Percentiles rank a stretch among this genome's conserved stretches.
phyloP scores from a whole-genome alignment of 2,888 invertebrate species.

The Auanema freiburgensis region DNA sequence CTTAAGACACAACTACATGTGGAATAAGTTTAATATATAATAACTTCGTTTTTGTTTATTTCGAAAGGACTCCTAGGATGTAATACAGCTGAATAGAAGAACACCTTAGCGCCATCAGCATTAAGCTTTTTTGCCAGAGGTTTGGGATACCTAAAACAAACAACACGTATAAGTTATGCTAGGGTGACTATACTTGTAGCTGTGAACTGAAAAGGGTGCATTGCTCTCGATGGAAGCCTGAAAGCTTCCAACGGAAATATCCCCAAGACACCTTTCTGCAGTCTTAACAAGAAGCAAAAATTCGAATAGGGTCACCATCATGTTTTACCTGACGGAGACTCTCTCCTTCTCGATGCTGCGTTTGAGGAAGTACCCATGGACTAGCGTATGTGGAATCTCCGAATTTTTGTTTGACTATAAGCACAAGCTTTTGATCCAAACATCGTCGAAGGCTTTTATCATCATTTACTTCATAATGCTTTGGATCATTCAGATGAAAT shows the following conservation, averaged over 20 bases:
- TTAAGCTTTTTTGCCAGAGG: conserved; percentile 28
- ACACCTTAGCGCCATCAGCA: conserved; percentile 45
- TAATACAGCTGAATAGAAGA: conserved; percentile 43
- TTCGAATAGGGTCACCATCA: neutral
- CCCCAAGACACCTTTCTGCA: conserved; percentile 49
- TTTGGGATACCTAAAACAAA: conserved; percentile 31
- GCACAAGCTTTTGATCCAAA: conserved; percentile 48
- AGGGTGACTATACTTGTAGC: conserved; percentile 32
- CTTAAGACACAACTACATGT: conserved; percentile 16
- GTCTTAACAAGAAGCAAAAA: conserved; percentile 38
- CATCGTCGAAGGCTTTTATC: conserved; percentile 32
- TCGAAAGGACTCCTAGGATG: conserved; percentile 18
- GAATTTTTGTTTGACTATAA: conserved; percentile 53
- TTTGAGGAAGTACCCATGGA: conserved; percentile 59
- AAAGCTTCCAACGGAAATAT: conserved; percentile 34
- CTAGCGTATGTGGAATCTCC: conserved; percentile 29
- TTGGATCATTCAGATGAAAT: conserved; percentile 6
- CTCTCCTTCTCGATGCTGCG: conserved; percentile 46
- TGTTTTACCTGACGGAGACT: conserved; percentile 52
- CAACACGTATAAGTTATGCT: conserved; percentile 12
- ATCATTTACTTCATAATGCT: conserved; percentile 16
- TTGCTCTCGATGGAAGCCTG: conserved; percentile 47
- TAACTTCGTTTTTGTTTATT: conserved; percentile 40
- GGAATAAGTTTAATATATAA: neutral
- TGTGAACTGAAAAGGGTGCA: conserved; percentile 52